phyloP scores from a whole-genome alignment of 2,888 invertebrate species.

The Diarsia rubi region DNA sequence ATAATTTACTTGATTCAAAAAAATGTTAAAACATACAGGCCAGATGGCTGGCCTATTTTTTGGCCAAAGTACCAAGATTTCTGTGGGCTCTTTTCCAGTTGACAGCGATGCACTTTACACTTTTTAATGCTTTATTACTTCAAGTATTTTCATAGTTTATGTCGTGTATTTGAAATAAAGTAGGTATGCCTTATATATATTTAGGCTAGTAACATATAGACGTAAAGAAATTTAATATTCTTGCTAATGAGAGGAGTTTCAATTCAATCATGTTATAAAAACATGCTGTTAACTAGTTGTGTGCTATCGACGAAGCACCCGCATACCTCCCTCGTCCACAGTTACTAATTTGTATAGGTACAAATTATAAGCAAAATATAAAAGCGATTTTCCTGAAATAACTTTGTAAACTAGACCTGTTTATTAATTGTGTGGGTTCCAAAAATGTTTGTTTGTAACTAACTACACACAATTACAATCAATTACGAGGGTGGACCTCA shows the following conservation, averaged over 20 bases:
- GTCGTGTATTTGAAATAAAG: no score
- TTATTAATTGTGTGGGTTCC: neutral
- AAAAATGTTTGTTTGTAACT: neutral
- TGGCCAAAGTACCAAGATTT: neutral
- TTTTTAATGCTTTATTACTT: neutral
- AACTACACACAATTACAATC: neutral
- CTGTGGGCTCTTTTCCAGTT: neutral
- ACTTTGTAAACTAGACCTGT: neutral
- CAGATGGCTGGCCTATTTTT: no score
- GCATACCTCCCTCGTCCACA: conserved; percentile 11
- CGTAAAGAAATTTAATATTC: neutral
- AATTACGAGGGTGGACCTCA: neutral
- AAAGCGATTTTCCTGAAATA: neutral
- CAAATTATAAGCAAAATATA: neutral
- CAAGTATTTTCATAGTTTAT: neutral
- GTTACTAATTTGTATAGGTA: neutral
- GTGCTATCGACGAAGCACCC: conserved; percentile 26
- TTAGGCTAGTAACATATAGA: neutral
- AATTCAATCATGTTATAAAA: conserved; percentile 22
- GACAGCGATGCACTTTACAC: neutral
- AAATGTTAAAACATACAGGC: no score
- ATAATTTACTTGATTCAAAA: neutral
- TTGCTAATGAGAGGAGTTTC: conserved; percentile 11
- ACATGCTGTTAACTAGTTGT: conserved; percentile 8
- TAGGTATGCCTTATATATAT: no score